Evolutionary conservation across 2,113 vertebrate species (phyloP).

Genomic region (Oryzias celebensis): DNA sequence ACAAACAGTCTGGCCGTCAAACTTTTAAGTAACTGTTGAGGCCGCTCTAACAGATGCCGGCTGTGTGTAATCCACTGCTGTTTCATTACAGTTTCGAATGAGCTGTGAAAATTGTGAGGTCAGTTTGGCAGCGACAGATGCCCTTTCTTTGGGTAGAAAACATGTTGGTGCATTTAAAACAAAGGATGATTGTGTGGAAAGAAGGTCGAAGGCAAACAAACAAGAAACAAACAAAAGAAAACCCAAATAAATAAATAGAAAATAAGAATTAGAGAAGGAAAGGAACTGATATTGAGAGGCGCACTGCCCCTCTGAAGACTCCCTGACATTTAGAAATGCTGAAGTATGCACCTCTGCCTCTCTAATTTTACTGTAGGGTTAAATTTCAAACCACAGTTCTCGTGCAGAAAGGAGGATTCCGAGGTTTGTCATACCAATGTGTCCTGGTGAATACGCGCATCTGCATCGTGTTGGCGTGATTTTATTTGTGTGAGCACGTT

Average conservation of each 20-base stretch:
- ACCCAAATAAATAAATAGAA: background rate
- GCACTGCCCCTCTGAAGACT: slow-evolving; percentile 39
- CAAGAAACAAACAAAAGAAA: background rate
- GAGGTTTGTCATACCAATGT: slow-evolving; percentile 13
- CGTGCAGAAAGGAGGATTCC: slow-evolving; percentile 27
- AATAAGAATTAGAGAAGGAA: slow-evolving; percentile 12
- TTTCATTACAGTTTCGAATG: slow-evolving; percentile 45
- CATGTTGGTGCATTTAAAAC: slow-evolving; percentile 15
- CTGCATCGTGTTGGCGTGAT: slow-evolving; percentile 17
- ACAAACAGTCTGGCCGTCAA: slow-evolving; percentile 1
- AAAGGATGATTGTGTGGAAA: slow-evolving; percentile 5
- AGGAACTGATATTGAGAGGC: slow-evolving; percentile 11
- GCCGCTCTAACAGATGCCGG: slow-evolving; percentile 12
- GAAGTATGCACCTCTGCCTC: slow-evolving; percentile 57
- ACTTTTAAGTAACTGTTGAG: background rate
- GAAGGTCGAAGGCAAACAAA: background rate
- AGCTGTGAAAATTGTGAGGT: slow-evolving; percentile 45
- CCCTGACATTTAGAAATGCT: slow-evolving; percentile 64
- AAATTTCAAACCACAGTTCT: slow-evolving; percentile 65
- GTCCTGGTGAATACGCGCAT: slow-evolving; percentile 11
- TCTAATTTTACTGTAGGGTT: slow-evolving; percentile 75
- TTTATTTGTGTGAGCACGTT: slow-evolving; percentile 26
- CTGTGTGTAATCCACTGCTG: slow-evolving; percentile 2
- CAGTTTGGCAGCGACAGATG: slow-evolving; percentile 37
- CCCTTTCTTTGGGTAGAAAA: slow-evolving; percentile 18